Evolutionary conservation across 2,888 invertebrate species (phyloP), one percentile per base, ranked within the genome.

Genomic region (Gandaritis pyraliata): DNA sequence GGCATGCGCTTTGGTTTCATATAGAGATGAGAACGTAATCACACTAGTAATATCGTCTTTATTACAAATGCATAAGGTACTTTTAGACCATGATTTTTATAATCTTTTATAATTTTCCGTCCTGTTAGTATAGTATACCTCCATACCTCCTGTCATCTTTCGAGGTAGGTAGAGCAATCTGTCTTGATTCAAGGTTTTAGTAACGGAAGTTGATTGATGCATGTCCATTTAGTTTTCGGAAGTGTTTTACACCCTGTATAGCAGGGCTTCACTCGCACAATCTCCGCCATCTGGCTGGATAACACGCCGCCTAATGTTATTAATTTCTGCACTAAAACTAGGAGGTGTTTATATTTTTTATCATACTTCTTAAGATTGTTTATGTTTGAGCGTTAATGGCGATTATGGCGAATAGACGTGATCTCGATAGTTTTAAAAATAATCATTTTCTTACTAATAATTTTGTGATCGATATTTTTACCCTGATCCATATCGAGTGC

Each of bases 291-390:
- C 64, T 62, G 59, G 59, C 64, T 62, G 59, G 59, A 55, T 53
- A 39, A 61, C 49, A 60, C 60, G 41, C 47, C 23, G 57, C 62
- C 63, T 60, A 63, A 64, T 65, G 68, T 69, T 71, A 70, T 72
- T 74, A 72, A 69, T 72, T 67, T 69, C 66, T 67, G 63, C 68
- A 66, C 52, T 62, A 66, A 65, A 68, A 58, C 60, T 65, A 52
- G 63, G 68, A 72, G 65, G 49, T 72, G 69, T 71, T 69, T 67
- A 66, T 71, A 64, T 70, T 71, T 71, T 67, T 62, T 69, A 67
- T 64, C 60, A 66, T 62, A 55, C 48, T 60, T 64, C 57, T 58
- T 70, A 66, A 65, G 63, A 61, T 64, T 72, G 70, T 71, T 72
- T 71, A 71, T 64, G 61, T 62, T 58, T 54, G 51, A 46, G 23